Base-by-base conservation (phyloP, 2,888 invertebrate genomes). In the Sericinus montela region DNA sequence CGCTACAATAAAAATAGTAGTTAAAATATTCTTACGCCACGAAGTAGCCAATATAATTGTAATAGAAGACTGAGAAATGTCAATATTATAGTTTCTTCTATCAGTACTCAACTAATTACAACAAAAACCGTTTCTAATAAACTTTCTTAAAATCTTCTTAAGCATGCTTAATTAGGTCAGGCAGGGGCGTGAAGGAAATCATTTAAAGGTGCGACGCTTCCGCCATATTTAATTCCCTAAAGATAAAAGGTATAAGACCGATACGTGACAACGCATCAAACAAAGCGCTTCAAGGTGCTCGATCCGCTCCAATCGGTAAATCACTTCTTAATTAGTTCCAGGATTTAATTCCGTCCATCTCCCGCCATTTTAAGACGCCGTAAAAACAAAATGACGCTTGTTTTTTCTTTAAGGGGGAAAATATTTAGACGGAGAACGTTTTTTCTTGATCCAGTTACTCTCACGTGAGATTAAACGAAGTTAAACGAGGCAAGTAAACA, bases 381-480 rank as follows among this genome's bases (percentile, higher is more conserved):
- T 30, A 42, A 48, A 47, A 42, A 48, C 40, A 46, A 46, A 46
- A 46, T 46, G 40, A 32, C 41, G 37, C 35, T 48, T 48, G 48
- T 48, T 48, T 48, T 43, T 37, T 38, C 23, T 23, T 41, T n/a
- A n/a, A n/a, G 32, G 19, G 37, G 11, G 37, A 30, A 43, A 48
- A 48, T 42, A 43, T 48, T 48, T 48, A 38, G 42, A 36, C 41
- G 41, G 2, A 30, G 47, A 48, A 42, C 41, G 41, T 42, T 42
- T 48, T 19, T 23, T 42, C 48, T 38, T 43, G 37, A 48, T 43
- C 38, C 48, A 39, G 48, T 48, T 39, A 44, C 43, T 43, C 39
- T 43, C 43, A 44, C 48, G 44, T 44, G 44, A 48, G 48, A 48
- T 48, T 48, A 48, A 48, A 48, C 44, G 38, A 44, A 48, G 48